Conservation (phyloP, 1,140 invertebrate species). For the Monomorium pharaonis region DNA sequence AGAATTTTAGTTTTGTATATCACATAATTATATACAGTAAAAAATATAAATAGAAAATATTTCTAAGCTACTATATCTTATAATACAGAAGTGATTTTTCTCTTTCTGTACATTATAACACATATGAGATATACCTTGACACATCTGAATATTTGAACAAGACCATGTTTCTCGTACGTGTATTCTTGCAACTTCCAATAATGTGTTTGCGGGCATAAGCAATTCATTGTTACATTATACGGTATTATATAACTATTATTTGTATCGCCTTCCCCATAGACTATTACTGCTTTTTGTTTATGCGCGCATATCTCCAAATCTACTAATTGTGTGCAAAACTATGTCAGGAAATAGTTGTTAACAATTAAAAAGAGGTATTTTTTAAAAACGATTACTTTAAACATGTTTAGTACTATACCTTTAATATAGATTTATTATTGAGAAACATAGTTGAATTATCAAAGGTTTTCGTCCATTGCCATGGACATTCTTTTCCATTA, state of each 20-base stretch:
- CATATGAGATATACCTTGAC: constrained; percentile 74
- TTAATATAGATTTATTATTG: constrained; percentile 85
- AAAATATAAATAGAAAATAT: background rate
- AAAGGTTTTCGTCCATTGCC: constrained; percentile 77
- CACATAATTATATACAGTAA: background rate
- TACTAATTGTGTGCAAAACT: constrained; percentile 78
- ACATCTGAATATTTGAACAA: constrained; percentile 79
- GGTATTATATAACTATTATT: constrained; percentile 73
- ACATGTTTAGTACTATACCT: constrained; percentile 81
- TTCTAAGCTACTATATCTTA: background rate
- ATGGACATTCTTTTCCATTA: constrained; percentile 85
- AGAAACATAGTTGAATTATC: constrained; percentile 81
- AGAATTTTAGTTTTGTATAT: background rate
- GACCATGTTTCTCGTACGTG: constrained; percentile 69
- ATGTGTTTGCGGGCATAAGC: constrained; percentile 75
- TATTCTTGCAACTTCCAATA: constrained; percentile 80
- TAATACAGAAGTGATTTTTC: constrained; percentile 28
- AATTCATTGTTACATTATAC: constrained; percentile 73
- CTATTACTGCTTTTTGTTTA: constrained; percentile 71
- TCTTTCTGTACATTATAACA: background rate
- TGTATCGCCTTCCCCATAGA: constrained; percentile 72
- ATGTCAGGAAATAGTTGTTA: constrained; percentile 20
- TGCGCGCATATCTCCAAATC: constrained; percentile 69
- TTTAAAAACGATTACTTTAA: background rate
- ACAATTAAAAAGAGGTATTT: constrained; percentile 47